phyloP scores from a whole-genome alignment of 2,888 invertebrate genomes.

The Lycia hirtaria region DNA sequence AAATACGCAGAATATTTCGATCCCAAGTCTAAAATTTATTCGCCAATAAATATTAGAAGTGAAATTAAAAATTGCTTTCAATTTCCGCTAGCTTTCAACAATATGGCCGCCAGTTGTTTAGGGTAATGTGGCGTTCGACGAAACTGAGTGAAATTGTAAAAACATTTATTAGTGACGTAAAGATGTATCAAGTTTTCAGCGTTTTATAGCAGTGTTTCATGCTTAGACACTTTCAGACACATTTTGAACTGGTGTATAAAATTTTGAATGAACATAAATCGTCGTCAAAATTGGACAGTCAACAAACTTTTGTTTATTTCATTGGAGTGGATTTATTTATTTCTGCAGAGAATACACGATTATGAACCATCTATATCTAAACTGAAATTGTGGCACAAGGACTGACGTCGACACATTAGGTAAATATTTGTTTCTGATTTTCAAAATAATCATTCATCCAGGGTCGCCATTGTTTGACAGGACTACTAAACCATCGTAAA shows the following conservation, averaged over 20 bases:
- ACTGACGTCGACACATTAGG: conserved; percentile 79
- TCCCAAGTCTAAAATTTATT: neutral
- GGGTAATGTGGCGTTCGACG: conserved; percentile 85
- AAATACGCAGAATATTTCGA: neutral
- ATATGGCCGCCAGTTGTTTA: conserved; percentile 86
- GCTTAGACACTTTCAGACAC: conserved; percentile 71
- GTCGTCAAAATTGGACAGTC: conserved; percentile 83
- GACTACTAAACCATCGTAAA: conserved; percentile 53
- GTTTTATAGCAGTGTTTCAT: conserved; percentile 82
- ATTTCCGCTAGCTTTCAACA: conserved; percentile 81
- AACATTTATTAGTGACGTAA: conserved; percentile 79
- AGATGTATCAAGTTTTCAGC: conserved; percentile 80
- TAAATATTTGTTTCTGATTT: conserved; percentile 63
- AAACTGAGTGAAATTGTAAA: conserved; percentile 82
- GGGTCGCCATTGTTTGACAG: conserved; percentile 85
- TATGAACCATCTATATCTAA: conserved; percentile 78
- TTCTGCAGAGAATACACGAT: conserved; percentile 73
- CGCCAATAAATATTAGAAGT: conserved; percentile 1
- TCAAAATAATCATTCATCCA: conserved; percentile 60
- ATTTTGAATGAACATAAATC: conserved; percentile 75
- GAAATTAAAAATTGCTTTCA: conserved; percentile 54
- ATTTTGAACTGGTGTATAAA: conserved; percentile 74
- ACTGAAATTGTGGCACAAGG: conserved; percentile 78
- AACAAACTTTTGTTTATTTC: conserved; percentile 86
- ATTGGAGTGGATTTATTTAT: conserved; percentile 75